Percentiles rank a stretch among this genome's conserved stretches.
These are phyloP conservation scores for Pseudococcus viburni DNA, from an alignment of 2,888 invertebrate genomes.

Conservation along the genomic window DNA sequence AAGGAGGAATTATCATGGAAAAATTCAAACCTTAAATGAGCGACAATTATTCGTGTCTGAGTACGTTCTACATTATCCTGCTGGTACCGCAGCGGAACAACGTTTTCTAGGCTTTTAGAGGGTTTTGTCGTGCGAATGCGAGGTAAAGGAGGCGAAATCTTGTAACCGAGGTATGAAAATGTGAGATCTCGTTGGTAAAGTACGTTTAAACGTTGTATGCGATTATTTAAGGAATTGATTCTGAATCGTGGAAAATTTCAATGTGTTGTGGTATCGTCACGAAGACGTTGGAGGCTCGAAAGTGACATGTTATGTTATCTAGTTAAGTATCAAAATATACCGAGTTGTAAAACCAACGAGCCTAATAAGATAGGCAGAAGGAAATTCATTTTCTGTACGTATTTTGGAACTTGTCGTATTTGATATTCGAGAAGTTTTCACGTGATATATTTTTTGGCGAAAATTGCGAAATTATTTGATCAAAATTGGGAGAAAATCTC, in stretches of 20 bases:
- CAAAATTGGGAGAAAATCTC: background rate
- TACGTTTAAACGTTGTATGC: background rate
- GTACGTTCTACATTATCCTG: constrained; percentile 23
- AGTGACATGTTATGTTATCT: background rate
- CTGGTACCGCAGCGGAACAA: background rate
- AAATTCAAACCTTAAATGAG: constrained; percentile 43
- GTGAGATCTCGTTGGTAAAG: background rate
- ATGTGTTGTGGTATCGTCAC: background rate
- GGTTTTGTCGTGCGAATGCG: background rate
- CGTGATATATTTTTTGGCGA: background rate
- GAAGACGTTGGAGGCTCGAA: background rate
- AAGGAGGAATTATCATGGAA: constrained; percentile 36
- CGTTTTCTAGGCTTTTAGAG: constrained; percentile 37
- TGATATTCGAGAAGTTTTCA: background rate
- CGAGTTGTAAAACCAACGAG: background rate
- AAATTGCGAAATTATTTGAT: background rate
- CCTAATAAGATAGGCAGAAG: background rate
- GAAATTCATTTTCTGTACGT: too few species aligned
- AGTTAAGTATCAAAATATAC: background rate
- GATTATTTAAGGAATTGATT: background rate
- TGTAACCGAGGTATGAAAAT: background rate
- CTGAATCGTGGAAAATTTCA: background rate
- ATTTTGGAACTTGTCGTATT: background rate
- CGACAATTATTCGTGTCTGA: constrained; percentile 40
- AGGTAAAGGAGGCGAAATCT: background rate